A percentile compares a stretch with the other conserved stretches of the same genome.
Evolutionary conservation across 2,888 invertebrate genomes (phyloP).

Genomic region (Scaptomyza cyrtandrae): DNA sequence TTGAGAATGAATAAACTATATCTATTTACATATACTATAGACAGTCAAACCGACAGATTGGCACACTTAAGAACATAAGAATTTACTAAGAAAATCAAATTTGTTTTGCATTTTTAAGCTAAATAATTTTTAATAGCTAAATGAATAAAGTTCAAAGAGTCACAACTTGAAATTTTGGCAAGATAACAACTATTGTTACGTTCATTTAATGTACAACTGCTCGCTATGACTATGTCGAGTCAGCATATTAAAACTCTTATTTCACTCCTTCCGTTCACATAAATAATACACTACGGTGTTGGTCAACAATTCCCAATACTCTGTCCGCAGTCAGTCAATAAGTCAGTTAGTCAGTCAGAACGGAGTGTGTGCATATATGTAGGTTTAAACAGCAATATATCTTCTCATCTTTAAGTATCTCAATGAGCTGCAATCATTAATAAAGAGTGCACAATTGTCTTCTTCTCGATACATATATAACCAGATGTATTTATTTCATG

Average conservation of each 20-base stretch:
- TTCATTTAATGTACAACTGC: too few relatives aligned
- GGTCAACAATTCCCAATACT: neutral
- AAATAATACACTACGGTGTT: neutral
- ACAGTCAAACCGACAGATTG: neutral
- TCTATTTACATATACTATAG: constrained; percentile 5
- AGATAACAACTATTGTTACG: too few relatives aligned
- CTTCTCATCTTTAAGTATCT: constrained; percentile 1
- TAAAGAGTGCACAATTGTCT: constrained; percentile 21
- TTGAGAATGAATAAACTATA: constrained; percentile 33
- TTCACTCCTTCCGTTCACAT: neutral
- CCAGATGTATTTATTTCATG: constrained; percentile 3
- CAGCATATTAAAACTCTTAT: too few relatives aligned
- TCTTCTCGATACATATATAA: constrained; percentile 1
- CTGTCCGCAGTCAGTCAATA: neutral
- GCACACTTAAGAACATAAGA: neutral
- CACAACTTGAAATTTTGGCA: too few relatives aligned
- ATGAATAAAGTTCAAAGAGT: too few relatives aligned
- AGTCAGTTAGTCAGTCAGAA: neutral
- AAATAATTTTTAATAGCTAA: too few relatives aligned
- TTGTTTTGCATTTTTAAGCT: neutral
- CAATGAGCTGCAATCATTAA: constrained; percentile 32
- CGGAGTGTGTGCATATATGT: neutral
- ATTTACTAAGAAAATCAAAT: neutral
- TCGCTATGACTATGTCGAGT: too few relatives aligned
- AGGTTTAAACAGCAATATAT: constrained; percentile 16